Conservation (phyloP, 2,113 vertebrate species). For the rabbit (Oryctolagus cuniculus) region DNA sequence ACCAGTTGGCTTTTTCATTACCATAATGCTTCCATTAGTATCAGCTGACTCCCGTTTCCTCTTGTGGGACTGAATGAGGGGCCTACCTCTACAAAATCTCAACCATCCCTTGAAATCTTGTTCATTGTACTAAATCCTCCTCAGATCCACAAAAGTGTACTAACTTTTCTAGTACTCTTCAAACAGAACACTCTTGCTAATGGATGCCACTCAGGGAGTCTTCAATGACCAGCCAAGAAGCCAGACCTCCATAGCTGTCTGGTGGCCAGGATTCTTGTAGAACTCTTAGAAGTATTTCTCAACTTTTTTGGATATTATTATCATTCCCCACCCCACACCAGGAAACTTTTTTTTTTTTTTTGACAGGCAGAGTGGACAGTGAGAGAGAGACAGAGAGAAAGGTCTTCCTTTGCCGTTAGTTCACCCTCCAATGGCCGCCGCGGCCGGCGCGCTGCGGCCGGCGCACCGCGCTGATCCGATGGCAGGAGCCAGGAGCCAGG, state of each 20-base stretch:
- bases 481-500: too few species aligned
- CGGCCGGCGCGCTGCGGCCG: too few species aligned
- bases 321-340: background rate
- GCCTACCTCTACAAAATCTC: conserved; percentile 19
- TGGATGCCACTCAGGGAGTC: conserved; percentile 30
- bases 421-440: too few species aligned
- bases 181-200: conserved; percentile 65
- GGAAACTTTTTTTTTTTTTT: conserved; percentile 37
- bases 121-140: conserved; percentile 51
- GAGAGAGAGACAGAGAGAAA: too few species aligned
- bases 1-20: conserved; percentile 46
- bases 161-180: conserved; percentile 61
- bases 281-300: conserved; percentile 47
- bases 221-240: conserved; percentile 50
- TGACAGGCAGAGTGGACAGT: too few species aligned
- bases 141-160: conserved; percentile 43
- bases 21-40: conserved; percentile 25
- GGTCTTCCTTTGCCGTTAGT: too few species aligned
- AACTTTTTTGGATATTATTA: background rate
- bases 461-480: too few species aligned
- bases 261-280: conserved; percentile 3
- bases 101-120: conserved; percentile 52
- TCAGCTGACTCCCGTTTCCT: conserved; percentile 47
- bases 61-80: conserved; percentile 25
- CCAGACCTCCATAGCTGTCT: conserved; percentile 1